phyloP scores from a whole-genome alignment of 2,113 vertebrate species.

The Oryzias celebensis region DNA sequence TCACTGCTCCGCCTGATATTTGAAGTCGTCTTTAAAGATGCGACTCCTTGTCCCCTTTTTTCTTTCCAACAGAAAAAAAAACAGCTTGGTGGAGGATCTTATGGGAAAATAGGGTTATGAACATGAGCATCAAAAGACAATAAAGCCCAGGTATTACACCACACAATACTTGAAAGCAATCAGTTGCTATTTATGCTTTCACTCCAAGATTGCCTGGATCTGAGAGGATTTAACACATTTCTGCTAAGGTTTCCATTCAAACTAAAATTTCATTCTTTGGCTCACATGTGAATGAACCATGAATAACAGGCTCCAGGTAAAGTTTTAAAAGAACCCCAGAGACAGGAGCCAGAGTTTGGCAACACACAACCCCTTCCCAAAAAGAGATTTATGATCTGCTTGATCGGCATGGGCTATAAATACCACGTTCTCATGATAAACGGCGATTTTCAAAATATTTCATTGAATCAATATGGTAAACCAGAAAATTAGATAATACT shows the following conservation, averaged over 20 bases:
- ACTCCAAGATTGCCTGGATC: not conserved
- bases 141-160: constrained; percentile 26
- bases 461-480: constrained; percentile 70
- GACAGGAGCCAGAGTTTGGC: constrained; percentile 36
- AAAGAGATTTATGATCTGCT: constrained; percentile 63
- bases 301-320: constrained; percentile 61
- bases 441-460: constrained; percentile 70
- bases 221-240: constrained; percentile 36
- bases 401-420: constrained; percentile 63
- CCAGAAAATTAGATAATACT: constrained; percentile 71
- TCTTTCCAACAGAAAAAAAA: constrained; percentile 9
- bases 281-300: constrained; percentile 34
- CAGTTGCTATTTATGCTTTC: constrained; percentile 25
- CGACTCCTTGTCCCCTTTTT: constrained; percentile 31
- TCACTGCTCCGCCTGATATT: constrained; percentile 46
- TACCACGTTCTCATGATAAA: constrained; percentile 65
- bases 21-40: constrained; percentile 47
- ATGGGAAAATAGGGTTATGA: constrained; percentile 5
- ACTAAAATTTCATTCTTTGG: constrained; percentile 34
- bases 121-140: constrained; percentile 3
- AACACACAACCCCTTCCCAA: constrained; percentile 45
- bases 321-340: constrained; percentile 30
- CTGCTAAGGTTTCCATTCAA: constrained; percentile 39
- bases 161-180: constrained; percentile 13
- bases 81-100: constrained; percentile 17